Base-by-base conservation (phyloP, 2,797 vertebrate species). In the Halcyon leucocephala region DNA sequence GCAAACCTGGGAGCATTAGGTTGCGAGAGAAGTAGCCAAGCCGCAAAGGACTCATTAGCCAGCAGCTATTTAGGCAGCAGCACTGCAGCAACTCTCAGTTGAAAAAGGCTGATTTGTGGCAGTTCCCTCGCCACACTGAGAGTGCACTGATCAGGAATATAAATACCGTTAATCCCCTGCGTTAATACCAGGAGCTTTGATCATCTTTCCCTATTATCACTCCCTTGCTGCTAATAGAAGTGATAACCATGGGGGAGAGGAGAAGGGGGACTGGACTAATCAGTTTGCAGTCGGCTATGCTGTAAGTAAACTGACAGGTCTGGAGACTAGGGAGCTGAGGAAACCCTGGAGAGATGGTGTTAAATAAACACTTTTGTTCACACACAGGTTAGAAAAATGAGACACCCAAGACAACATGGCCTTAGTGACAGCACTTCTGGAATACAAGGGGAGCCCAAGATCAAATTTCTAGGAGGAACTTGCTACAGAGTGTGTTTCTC, bases 101-200 rank as follows among this genome's bases (percentile, higher is more conserved):
- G 4, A 94, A 93, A 96, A 92, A 95, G 88, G 91, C 93, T 96
- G 97, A 96, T 97, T 94, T 95, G 95, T 91, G 90, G 93, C 3
- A 0, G 69, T 74, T 95, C 54, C 55, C 84, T 95, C 74, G 91
- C 82, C 60, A 90, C 64, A 83, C 80, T 61, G 86, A 89, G 94
- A 92, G 82, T 91, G 89, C 80, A 89, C 95, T 94, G 96, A 96
- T 97, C 90, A 94, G 94, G 95, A 96, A 95, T 96, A 96, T 91
- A 97, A 97, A 97, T 96, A 96, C 88, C 16, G n/a, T 93, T 97
- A 97, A 97, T 97, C 93, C 86, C 82, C 78, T 89, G 92, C 6
- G 18, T 96, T 97, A 97, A 96, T 97, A 97, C 92, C 82, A 91
- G 91, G 84, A 82, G 95, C 93, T 97, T 97, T 97, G 97, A 97